Conservation (phyloP, 2,797 vertebrate genomes). For the Cyprinodon diabolis region DNA sequence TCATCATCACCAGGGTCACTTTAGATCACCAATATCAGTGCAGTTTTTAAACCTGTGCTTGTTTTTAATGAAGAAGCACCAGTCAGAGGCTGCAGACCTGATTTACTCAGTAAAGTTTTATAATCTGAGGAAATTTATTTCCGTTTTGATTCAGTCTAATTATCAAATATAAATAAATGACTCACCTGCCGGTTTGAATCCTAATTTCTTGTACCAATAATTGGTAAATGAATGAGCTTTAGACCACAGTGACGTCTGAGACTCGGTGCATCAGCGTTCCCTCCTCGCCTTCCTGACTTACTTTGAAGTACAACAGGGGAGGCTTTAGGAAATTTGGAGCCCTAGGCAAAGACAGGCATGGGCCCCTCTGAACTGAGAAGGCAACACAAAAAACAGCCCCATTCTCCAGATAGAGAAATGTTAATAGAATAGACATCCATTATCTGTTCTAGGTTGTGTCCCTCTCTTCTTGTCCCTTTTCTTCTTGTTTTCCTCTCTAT, state of each 20-base stretch:
- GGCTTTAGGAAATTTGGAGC: too few relatives aligned
- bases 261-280: slow-evolving; percentile 31
- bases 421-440: too few relatives aligned
- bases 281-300: slow-evolving; percentile 60
- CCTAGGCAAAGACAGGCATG: too few relatives aligned
- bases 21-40: background rate
- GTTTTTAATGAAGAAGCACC: background rate
- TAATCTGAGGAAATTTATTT: background rate
- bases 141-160: slow-evolving; percentile 40
- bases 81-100: slow-evolving; percentile 16
- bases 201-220: slow-evolving; percentile 60
- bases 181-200: slow-evolving; percentile 58
- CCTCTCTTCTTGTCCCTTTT: too few relatives aligned
- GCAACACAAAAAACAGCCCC: too few relatives aligned
- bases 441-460: too few relatives aligned
- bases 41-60: background rate
- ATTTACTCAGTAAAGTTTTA: slow-evolving; percentile 2
- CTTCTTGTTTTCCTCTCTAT: too few relatives aligned
- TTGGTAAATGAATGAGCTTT: slow-evolving; percentile 65
- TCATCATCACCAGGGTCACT: background rate
- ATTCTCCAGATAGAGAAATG: too few relatives aligned
- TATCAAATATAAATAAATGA: slow-evolving; percentile 16
- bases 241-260: slow-evolving; percentile 47
- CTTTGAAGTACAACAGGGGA: slow-evolving; percentile 33
- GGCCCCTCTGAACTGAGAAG: too few relatives aligned